A percentile compares a stretch with the other conserved stretches of the same genome.
phyloP scores from a whole-genome alignment of 2,888 invertebrate species.

The Eupithecia subumbrata region DNA sequence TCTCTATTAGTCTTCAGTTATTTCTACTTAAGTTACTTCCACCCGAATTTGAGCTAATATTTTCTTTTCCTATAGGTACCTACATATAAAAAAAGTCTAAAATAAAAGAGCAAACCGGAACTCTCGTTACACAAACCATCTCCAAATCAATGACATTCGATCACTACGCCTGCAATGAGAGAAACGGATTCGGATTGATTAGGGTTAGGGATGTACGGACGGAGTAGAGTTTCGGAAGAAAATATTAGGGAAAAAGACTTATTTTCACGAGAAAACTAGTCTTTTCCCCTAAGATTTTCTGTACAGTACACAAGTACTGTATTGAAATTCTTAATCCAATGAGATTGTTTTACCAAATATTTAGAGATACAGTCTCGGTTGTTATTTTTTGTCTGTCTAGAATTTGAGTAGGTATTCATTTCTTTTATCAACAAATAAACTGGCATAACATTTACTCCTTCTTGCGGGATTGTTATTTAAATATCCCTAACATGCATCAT shows the following conservation, averaged over 20 bases:
- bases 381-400: neutral
- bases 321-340: neutral
- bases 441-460: neutral
- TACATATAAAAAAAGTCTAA: neutral
- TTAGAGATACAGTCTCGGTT: neutral
- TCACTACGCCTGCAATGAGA: slow-evolving; percentile 42
- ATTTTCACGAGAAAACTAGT: too few relatives aligned
- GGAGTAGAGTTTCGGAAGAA: neutral
- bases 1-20: neutral
- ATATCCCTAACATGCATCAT: neutral
- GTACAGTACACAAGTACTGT: too few relatives aligned
- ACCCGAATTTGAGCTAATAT: neutral
- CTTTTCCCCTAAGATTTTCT: too few relatives aligned
- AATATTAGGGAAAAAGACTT: neutral
- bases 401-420: neutral
- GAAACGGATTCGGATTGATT: slow-evolving; percentile 19
- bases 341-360: neutral
- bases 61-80: neutral
- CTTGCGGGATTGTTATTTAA: neutral
- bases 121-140: slow-evolving; percentile 45
- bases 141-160: slow-evolving; percentile 55
- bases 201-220: neutral
- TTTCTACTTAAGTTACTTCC: neutral
- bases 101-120: slow-evolving; percentile 38
- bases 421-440: neutral